Conservation (phyloP, 2,888 invertebrate species). For the Mechanitis messenoides region DNA sequence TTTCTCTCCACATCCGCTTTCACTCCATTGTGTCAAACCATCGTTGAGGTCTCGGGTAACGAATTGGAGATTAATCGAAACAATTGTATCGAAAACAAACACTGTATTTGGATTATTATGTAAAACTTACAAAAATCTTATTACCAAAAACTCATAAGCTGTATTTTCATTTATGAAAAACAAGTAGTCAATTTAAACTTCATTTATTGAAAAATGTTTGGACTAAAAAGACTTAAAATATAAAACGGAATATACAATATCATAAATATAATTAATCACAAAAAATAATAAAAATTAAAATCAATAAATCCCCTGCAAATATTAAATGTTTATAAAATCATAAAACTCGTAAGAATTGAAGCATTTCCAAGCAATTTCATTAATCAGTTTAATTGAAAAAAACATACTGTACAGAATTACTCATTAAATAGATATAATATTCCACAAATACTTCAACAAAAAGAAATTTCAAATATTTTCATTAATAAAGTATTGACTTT, state of each 20-base stretch:
- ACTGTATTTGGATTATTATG: not conserved
- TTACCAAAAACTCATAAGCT: too few relatives aligned
- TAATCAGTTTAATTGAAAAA: constrained; percentile 20
- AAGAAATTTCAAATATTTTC: too few relatives aligned
- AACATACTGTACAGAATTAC: not conserved
- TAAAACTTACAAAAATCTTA: too few relatives aligned
- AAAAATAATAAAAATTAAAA: too few relatives aligned
- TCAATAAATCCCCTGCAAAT: not conserved
- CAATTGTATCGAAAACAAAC: constrained; percentile 29
- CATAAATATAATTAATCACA: too few relatives aligned
- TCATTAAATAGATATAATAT: not conserved
- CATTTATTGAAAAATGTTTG: too few relatives aligned
- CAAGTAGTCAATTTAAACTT: too few relatives aligned
- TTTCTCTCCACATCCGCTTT: constrained; percentile 38
- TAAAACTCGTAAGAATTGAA: constrained; percentile 15
- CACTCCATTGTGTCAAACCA: constrained; percentile 41
- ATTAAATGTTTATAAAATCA: not conserved
- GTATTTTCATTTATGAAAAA: too few relatives aligned
- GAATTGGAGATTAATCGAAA: constrained; percentile 39
- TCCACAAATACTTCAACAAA: not conserved
- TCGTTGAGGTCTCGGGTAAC: constrained; percentile 32
- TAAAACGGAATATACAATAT: too few relatives aligned
- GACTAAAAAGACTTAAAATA: too few relatives aligned
- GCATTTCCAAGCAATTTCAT: constrained; percentile 18
- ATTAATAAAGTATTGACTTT: too few relatives aligned